phyloP scores from a whole-genome alignment of 2,797 vertebrate species.

The Psittacula echo region DNA sequence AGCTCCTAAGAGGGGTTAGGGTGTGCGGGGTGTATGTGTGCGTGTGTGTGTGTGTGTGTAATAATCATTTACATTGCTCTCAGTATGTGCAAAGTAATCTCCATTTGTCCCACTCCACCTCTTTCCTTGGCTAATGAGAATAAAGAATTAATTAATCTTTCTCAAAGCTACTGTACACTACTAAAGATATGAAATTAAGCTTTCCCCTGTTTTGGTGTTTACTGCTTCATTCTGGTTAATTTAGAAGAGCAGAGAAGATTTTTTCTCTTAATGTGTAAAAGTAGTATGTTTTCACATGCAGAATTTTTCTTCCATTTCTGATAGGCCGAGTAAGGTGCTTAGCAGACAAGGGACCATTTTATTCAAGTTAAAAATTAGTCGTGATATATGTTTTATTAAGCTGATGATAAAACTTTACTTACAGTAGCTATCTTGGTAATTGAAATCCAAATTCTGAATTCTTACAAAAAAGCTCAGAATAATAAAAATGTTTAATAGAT shows the following conservation, averaged over 20 bases:
- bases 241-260: background rate
- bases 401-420: background rate
- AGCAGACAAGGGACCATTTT: background rate
- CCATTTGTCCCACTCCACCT: background rate
- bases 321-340: background rate
- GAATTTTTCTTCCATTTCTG: background rate
- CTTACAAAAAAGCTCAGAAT: background rate
- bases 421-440: background rate
- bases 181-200: background rate
- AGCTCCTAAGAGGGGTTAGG: background rate
- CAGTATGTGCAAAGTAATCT: background rate
- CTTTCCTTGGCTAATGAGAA: background rate
- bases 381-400: background rate
- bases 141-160: background rate
- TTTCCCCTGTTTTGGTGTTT: background rate
- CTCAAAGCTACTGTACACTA: background rate
- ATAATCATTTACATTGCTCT: rapidly evolving
- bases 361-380: background rate
- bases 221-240: background rate
- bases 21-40: rapidly evolving
- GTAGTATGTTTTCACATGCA: background rate
- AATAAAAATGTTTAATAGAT: background rate
- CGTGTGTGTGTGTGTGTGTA: rapidly evolving
- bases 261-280: background rate
- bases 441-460: background rate